Percentiles rank a stretch among this genome's conserved stretches.
phyloP scores from a whole-genome alignment of 2,113 vertebrate species.

The Amblyornis subalaris region DNA sequence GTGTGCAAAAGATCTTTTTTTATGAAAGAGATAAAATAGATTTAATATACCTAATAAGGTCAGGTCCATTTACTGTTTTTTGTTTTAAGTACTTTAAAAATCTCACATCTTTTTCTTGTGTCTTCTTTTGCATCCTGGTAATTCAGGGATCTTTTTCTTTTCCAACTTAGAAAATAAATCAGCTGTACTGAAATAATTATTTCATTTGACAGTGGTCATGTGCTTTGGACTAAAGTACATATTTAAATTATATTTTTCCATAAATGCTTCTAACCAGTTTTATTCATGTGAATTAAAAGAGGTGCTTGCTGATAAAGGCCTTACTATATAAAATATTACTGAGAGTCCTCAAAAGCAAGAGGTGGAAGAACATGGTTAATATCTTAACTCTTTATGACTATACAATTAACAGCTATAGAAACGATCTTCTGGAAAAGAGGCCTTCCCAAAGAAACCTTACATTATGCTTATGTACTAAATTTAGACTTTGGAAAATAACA shows the following conservation, averaged over 20 bases:
- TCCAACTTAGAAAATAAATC: background rate
- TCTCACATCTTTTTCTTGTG: background rate
- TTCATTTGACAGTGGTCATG: background rate
- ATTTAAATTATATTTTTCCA: background rate
- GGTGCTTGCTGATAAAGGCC: background rate
- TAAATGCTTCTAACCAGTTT: background rate
- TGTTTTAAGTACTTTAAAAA: background rate
- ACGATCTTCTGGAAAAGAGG: background rate
- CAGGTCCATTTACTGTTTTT: background rate
- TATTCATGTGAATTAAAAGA: background rate
- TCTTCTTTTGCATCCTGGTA: background rate
- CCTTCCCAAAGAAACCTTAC: background rate
- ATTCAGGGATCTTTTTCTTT: background rate
- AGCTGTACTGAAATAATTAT: background rate
- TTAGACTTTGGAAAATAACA: background rate
- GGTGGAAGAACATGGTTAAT: background rate
- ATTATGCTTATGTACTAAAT: background rate
- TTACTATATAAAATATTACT: background rate
- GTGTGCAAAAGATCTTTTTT: background rate
- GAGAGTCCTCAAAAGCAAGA: background rate
- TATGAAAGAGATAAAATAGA: background rate
- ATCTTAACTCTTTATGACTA: background rate
- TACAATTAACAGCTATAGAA: background rate
- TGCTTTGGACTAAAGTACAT: background rate
- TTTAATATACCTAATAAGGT: background rate